Evolutionary conservation across 2,113 vertebrate species (phyloP).

Genomic region (Mellivora capensis): DNA sequence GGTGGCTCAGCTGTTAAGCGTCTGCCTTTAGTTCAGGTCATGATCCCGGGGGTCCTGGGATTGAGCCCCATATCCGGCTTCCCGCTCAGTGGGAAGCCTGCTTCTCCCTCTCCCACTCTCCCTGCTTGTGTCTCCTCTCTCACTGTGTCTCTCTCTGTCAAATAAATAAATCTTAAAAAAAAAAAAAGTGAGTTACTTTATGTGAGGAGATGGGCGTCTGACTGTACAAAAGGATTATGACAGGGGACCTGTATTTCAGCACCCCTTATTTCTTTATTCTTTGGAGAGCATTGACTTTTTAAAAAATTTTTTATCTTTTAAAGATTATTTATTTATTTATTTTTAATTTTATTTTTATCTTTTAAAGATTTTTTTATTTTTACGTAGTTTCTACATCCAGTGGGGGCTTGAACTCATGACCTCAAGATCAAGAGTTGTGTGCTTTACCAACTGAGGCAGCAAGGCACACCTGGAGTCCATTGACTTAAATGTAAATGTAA

Average conservation of each 20-base stretch:
- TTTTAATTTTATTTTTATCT: not conserved
- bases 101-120: too few relatives aligned
- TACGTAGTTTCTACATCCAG: not conserved
- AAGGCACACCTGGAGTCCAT: not conserved
- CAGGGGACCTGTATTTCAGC: not conserved
- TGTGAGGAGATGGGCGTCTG: not conserved
- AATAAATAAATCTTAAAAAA: too few relatives aligned
- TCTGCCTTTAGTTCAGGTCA: too few relatives aligned
- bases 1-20: too few relatives aligned
- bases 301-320: too few relatives aligned
- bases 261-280: not conserved
- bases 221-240: not conserved
- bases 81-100: too few relatives aligned
- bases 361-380: not conserved
- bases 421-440: not conserved
- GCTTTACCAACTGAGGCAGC: not conserved
- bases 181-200: not conserved
- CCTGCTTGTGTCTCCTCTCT: too few relatives aligned
- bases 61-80: too few relatives aligned
- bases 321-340: not conserved
- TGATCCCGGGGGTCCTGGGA: too few relatives aligned
- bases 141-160: too few relatives aligned
- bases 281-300: not conserved
- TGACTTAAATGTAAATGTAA: not conserved
- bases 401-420: not conserved